Base-by-base conservation (phyloP, 2,113 vertebrate genomes). In the Myanophis thanlyinensis region DNA sequence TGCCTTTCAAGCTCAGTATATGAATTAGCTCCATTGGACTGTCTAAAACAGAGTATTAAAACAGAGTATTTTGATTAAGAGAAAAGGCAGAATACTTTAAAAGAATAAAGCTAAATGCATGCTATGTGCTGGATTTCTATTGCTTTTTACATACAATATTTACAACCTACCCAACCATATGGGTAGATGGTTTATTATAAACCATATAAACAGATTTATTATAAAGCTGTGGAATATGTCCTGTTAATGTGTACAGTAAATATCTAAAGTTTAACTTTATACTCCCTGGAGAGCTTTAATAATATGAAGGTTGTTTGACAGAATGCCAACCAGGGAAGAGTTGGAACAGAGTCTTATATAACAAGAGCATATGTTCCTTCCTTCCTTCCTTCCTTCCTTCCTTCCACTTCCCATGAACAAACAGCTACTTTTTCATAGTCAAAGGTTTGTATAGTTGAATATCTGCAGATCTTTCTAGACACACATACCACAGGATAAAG, bases 151-250 rank as follows among this genome's bases (percentile, higher is more conserved):
- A 97, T 97, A 97, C 98, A 97, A 97, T 97, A 98, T 98, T 98
- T 97, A 98, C 98, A 98, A 97, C 97, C 95, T 93, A 56, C 52
- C 53, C 88, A 86, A 97, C 97, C 97, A 97, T 98, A 96, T 96
- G 97, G 97, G 97, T 98, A n/a, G n/a, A n/a, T n/a, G n/a, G n/a
- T n/a, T n/a, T n/a, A n/a, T n/a, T n/a, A n/a, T n/a, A n/a, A n/a
- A n/a, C n/a, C n/a, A n/a, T n/a, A n/a, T 97, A 97, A 98, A 97
- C 97, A 98, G 98, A 98, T 98, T 99, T 98, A 98, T 98, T 98
- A 98, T 92, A 95, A 97, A 98, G 94, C 97, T 96, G 97, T 94
- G 96, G 98, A 98, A 97, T 98, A 98, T 98, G 97, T 96, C 98
- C 98, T 97, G 97, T 98, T 98, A 97, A 97, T 96, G 95, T 97